These are phyloP conservation scores for Notoglanidium macrostoma DNA, from an alignment of 2,797 vertebrate species.

Conservation along the genomic window DNA sequence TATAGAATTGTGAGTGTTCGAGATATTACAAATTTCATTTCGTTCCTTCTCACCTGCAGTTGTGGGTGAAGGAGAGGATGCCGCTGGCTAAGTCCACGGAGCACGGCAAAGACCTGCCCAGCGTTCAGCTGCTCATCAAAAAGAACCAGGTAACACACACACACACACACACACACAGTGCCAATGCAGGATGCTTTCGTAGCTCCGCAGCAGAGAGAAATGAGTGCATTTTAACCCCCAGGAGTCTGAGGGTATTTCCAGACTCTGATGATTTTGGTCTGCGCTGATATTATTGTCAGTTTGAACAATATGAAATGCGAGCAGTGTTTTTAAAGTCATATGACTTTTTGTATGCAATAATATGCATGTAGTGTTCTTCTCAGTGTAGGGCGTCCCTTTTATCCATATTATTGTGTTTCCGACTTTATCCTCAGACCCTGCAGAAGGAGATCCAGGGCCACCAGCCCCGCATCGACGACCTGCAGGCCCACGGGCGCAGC, in stretches of 20 bases:
- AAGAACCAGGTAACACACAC: constrained; percentile 86
- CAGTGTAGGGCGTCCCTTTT: too few relatives aligned
- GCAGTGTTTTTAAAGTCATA: too few relatives aligned
- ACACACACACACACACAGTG: background rate
- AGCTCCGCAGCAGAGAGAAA: background rate
- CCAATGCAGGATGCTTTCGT: background rate
- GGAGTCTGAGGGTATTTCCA: too few relatives aligned
- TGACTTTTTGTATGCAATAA: too few relatives aligned
- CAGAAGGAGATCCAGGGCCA: constrained; percentile 96
- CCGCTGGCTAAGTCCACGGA: constrained; percentile 87
- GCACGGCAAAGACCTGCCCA: constrained; percentile 91
- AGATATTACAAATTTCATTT: background rate
- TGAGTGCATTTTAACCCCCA: too few relatives aligned
- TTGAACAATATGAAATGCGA: too few relatives aligned
- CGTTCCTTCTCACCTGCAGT: constrained; percentile 65
- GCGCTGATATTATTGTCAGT: too few relatives aligned
- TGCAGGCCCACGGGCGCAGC: constrained; percentile 74
- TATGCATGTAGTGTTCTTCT: too few relatives aligned
- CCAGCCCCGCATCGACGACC: constrained; percentile 89
- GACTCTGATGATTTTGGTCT: too few relatives aligned
- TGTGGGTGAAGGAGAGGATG: constrained; percentile 92
- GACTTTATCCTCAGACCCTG: constrained; percentile 75
- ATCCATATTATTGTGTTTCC: background rate
- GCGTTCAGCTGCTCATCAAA: constrained; percentile 91
- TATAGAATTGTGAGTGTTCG: background rate